Base-by-base conservation (phyloP, 35 echinoderm and acorn worm genomes). In the Ptychodera flava region DNA sequence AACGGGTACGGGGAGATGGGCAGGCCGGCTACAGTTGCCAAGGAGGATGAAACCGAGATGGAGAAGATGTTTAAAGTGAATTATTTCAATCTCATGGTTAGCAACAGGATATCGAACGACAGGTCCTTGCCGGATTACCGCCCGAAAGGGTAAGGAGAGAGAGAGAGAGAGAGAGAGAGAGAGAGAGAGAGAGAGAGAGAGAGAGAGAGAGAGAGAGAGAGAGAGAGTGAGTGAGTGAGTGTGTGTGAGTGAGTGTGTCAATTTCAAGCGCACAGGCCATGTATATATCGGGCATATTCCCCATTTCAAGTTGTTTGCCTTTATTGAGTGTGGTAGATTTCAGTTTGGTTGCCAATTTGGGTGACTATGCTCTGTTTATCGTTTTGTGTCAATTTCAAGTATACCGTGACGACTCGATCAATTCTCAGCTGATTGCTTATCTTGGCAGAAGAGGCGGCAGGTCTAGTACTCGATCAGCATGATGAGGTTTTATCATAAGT, bases 61-160 rank as follows among this genome's bases (percentile, higher is more conserved):
- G 94, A 99, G 34, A 92, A 94, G 77, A 92, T 87, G 85, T 94
- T 94, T 88, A 88, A 90, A 87, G 90, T 99, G 0, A 99, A 94
- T 33, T 92, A 99, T 45, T 99, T 99, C 45, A 99, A 99, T 78
- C 83, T 99, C 31, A 85, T 97, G 90, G 92, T 92, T 33, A 99
- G 96, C 45, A 92, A 99, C 52, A 99, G 92, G 90, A 89, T 99
- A 16, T 99, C 96, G 22, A 81, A 92, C 28, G 94, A 94, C 78
- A 86, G 93, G 45, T 82, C 96, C 0, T 87, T 99, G 36, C 96
- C 96, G 53, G 96, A 99, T 80, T 88, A 94, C 33, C 82, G 96
- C 28, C 88, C 94, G 85, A 92, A 94, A 77, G 96, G 96, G 92
- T 99, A 91, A 86, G 96, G 22, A 64, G 45, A 64, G 45, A 64